Base-by-base conservation (phyloP, 2,888 invertebrate genomes). In the Mythimna ferrago region DNA sequence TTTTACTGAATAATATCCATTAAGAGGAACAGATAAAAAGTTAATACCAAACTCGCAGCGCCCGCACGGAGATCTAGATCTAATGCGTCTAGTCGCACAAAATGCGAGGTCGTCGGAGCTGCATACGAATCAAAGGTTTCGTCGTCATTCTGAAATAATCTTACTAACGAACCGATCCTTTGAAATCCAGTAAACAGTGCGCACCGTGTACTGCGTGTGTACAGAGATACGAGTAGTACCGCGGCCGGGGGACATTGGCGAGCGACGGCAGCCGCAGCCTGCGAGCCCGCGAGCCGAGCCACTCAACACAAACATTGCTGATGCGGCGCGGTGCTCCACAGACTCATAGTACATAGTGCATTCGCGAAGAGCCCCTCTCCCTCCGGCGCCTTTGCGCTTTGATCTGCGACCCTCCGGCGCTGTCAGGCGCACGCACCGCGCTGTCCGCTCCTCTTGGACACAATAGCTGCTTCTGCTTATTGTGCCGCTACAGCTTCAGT, bases 261-360 rank as follows among this genome's bases (percentile, higher is more conserved):
- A 6, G 19, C 26, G 61, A 58, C 53, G 58, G 71, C 44, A 51
- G 32, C 32, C 66, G 77, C 35, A n/a, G 26, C 53, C 16, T 14
- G 64, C 71, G 75, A 56, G 56, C 41, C 41, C 9, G 38, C 38
- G 38, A 38, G 38, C 38, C 86, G 80, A 21, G 60, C 70, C 80
- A 67, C 54, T 86, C 81, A 79, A 84, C 84, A 74, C 78, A 77
- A 86, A 84, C 81, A 79, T 68, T 63, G 32, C 62, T 66, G 76
- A 84, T 72, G 73, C 32, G 48, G 41, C 67, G 44, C 78, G 57
- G 26, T 63, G 35, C 71, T 80, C n/a, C 41, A 63, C 75, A 75
- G 64, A 54, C 51, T 32, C 64, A 68, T 83, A 48, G 6, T 80
- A 38, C 38, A 38, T 38, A 85, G 79, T 80, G 73, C 54, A 73